These are phyloP conservation scores for Andrena dorsata DNA, from an alignment of 2,888 invertebrate species.

Conservation along the genomic window DNA sequence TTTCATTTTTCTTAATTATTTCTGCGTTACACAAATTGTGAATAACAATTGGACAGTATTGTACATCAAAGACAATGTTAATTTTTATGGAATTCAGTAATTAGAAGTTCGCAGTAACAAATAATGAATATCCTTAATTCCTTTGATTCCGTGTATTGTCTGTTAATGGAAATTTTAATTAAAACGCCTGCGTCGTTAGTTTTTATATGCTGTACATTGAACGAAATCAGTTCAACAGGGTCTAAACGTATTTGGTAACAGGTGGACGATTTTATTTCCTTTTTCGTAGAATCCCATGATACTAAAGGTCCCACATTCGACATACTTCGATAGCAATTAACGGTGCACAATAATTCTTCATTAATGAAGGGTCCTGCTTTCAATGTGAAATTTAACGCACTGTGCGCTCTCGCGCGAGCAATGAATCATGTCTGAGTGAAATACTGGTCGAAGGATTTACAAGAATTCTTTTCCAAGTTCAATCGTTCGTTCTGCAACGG, in stretches of 20 bases:
- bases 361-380: slow-evolving; percentile 30
- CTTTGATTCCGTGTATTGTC: not conserved
- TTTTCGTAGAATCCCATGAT: not conserved
- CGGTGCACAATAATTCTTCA: slow-evolving; percentile 25
- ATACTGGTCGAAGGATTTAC: not conserved
- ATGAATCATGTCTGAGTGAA: slow-evolving; percentile 12
- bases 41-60: too few species aligned
- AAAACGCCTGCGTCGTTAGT: slow-evolving; percentile 3
- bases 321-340: slow-evolving; percentile 9
- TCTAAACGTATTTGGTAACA: not conserved
- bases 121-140: not conserved
- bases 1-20: not conserved
- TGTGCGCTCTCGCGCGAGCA: not conserved
- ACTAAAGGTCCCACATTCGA: not conserved
- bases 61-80: too few species aligned
- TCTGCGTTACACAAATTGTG: too few species aligned
- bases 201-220: not conserved
- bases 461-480: not conserved
- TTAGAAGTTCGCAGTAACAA: not conserved
- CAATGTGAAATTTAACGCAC: slow-evolving; percentile 11
- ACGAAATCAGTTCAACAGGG: not conserved
- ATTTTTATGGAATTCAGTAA: not conserved
- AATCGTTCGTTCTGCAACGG: not conserved
- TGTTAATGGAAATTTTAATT: not conserved
- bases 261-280: not conserved